Percentiles rank a stretch among this genome's conserved stretches.
Evolutionary conservation across 1,140 invertebrate species (phyloP).

Genomic region (Drosophila setifemur): DNA sequence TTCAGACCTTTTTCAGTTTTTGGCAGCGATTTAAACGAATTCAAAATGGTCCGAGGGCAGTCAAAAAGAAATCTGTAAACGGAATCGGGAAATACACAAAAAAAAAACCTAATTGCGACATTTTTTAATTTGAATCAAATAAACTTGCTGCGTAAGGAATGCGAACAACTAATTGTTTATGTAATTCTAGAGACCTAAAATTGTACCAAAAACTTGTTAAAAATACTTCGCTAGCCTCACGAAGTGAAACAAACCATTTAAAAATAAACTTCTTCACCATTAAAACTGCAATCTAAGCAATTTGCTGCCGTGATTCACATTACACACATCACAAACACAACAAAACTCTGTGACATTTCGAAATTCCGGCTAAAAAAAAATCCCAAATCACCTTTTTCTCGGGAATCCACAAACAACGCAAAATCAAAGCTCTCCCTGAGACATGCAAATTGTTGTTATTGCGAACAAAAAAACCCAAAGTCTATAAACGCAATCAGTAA

Average conservation of each 20-base stretch:
- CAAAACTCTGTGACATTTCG: slow-evolving; percentile 27
- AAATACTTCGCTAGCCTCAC: neutral
- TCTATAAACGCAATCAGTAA: slow-evolving; percentile 39
- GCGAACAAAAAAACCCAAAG: slow-evolving; percentile 32
- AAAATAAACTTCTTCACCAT: slow-evolving; percentile 17
- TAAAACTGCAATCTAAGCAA: slow-evolving; percentile 9
- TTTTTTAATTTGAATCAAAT: no score
- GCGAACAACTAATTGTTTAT: no score
- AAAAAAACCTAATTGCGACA: neutral
- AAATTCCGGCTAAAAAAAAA: slow-evolving; percentile 30
- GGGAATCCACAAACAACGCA: slow-evolving; percentile 40
- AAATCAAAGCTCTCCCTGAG: slow-evolving; percentile 4
- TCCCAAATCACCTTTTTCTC: slow-evolving; percentile 11
- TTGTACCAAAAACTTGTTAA: neutral
- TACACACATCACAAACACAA: slow-evolving; percentile 11
- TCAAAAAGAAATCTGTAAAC: slow-evolving; percentile 23
- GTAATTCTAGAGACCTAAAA: no score
- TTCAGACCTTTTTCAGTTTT: slow-evolving; percentile 37
- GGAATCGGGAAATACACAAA: neutral
- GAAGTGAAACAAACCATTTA: neutral
- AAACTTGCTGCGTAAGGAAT: no score
- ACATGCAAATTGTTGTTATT: slow-evolving; percentile 49
- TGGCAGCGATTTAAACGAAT: slow-evolving; percentile 27
- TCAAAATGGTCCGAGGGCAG: slow-evolving; percentile 24
- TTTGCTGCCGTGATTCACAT: slow-evolving; percentile 32